These are phyloP conservation scores for Benitochromis conjunctus DNA, from an alignment of 2,113 vertebrate genomes.

Conservation along the genomic window DNA sequence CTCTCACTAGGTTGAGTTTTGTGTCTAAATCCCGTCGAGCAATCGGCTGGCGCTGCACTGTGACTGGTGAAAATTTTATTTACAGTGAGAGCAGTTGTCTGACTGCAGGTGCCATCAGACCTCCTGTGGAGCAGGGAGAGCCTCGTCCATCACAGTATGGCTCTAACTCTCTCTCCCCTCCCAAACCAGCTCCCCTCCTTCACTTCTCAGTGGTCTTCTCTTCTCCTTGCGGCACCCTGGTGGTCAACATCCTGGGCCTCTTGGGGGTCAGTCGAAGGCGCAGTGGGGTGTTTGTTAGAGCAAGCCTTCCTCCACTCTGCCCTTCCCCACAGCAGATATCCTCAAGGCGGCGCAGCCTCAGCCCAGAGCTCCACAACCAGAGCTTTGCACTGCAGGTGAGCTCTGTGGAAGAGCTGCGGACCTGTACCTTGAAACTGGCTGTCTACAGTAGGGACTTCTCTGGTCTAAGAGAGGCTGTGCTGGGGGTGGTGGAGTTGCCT, in stretches of 20 bases:
- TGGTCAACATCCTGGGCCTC: conserved; percentile 69
- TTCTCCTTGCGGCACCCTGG: conserved; percentile 50
- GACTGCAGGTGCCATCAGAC: neutral
- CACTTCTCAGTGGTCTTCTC: conserved; percentile 74
- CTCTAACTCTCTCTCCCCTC: conserved; percentile 3
- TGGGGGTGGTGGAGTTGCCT: conserved; percentile 75
- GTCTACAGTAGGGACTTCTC: conserved; percentile 71
- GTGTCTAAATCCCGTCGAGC: conserved; percentile 50
- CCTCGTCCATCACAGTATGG: conserved; percentile 17
- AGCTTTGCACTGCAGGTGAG: conserved; percentile 65
- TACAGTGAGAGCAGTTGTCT: conserved; percentile 27
- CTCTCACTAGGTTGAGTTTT: conserved; percentile 65
- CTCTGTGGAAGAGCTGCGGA: conserved; percentile 64
- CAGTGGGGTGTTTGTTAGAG: conserved; percentile 60
- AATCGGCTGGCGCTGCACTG: conserved; percentile 49
- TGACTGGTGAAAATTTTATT: conserved; percentile 22
- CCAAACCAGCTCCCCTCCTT: conserved; percentile 55
- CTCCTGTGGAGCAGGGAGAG: neutral
- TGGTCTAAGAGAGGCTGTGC: conserved; percentile 64
- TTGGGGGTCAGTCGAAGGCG: conserved; percentile 61
- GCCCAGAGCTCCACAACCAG: conserved; percentile 53
- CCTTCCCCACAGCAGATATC: conserved; percentile 19
- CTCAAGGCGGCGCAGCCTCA: conserved; percentile 55
- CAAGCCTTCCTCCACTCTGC: conserved; percentile 66
- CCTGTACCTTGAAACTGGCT: conserved; percentile 68